phyloP scores from a whole-genome alignment of 2,113 vertebrate genomes.

The Thinocorus orbignyianus region DNA sequence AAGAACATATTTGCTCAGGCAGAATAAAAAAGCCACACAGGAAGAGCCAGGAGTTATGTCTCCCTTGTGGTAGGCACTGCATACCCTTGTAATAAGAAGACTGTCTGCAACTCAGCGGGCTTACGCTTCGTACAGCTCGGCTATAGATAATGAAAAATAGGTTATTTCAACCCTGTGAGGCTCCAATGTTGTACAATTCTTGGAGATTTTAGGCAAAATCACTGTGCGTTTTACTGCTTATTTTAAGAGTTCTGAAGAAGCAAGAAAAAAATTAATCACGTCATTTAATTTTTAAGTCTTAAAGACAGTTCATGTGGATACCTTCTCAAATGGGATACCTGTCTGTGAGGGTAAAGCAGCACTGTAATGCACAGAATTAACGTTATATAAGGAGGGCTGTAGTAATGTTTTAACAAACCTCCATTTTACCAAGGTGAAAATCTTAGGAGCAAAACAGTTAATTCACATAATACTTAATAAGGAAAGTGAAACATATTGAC shows the following conservation, averaged over 20 bases:
- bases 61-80: constrained; percentile 42
- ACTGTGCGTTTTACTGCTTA: neutral
- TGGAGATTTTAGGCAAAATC: neutral
- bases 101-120: neutral
- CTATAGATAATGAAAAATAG: neutral
- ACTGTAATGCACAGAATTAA: neutral
- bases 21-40: constrained; percentile 48
- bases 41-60: constrained; percentile 48
- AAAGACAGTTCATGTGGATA: neutral
- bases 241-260: neutral
- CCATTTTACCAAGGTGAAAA: neutral
- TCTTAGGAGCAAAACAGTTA: neutral
- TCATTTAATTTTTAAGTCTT: neutral
- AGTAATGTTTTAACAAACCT: neutral
- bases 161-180: neutral
- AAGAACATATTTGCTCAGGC: constrained; percentile 41
- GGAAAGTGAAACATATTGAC: neutral
- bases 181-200: neutral
- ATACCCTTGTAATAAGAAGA: constrained; percentile 33
- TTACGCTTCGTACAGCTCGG: neutral
- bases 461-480: neutral
- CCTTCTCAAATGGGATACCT: neutral
- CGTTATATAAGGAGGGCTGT: accelerated
- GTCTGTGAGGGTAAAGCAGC: neutral
- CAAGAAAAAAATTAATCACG: neutral